phyloP scores from a whole-genome alignment of 1,140 invertebrate species.

The Popillia japonica region DNA sequence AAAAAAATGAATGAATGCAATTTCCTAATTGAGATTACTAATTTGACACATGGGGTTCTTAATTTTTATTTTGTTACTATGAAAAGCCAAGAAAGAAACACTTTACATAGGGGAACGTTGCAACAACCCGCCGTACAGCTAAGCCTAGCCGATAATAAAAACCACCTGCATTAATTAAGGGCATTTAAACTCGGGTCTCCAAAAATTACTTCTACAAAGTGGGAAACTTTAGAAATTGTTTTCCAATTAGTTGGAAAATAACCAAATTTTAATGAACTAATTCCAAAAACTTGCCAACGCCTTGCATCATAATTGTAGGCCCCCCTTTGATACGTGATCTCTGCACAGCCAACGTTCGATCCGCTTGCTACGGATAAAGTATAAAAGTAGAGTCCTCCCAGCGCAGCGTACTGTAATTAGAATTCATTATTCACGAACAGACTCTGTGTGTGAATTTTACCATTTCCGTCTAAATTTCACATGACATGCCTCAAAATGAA shows the following conservation, averaged over 20 bases:
- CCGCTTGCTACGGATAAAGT: neutral
- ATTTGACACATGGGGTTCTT: no score
- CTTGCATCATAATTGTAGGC: neutral
- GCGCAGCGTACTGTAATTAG: conserved; percentile 9
- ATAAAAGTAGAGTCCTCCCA: conserved; percentile 4
- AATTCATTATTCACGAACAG: conserved; percentile 28
- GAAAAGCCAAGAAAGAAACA: no score
- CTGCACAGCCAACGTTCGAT: neutral
- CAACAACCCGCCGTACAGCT: neutral
- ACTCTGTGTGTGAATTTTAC: conserved; percentile 28
- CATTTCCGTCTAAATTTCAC: conserved; percentile 22
- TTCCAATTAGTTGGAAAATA: conserved; percentile 13
- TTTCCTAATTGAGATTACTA: no score
- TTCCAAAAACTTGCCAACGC: neutral
- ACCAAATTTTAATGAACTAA: conserved; percentile 16
- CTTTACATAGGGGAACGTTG: no score
- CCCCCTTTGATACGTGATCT: neutral
- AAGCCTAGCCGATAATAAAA: neutral
- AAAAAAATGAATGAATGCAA: no score
- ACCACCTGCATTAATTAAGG: neutral
- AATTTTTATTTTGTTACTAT: no score
- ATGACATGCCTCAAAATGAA: neutral
- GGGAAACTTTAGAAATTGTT: conserved; percentile 10
- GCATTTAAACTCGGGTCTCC: neutral
- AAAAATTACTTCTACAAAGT: neutral